phyloP scores from a whole-genome alignment of 2,113 vertebrate genomes.

The Cyanoderma ruficeps region DNA sequence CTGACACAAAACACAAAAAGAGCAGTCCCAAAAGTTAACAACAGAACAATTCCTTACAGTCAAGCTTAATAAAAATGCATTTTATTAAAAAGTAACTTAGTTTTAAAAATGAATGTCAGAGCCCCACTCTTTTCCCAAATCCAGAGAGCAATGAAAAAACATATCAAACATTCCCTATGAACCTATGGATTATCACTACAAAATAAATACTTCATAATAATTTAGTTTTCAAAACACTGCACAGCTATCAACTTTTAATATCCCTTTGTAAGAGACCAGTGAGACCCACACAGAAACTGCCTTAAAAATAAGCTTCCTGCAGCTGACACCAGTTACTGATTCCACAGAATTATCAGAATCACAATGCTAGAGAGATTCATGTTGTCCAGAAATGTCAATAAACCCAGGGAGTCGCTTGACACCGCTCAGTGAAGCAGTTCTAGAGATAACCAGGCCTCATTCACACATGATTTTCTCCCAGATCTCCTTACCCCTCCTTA shows the following conservation, averaged over 20 bases:
- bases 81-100: neutral
- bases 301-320: neutral
- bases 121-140: neutral
- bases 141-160: neutral
- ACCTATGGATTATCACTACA: neutral
- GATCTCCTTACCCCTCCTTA: neutral
- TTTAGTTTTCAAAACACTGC: neutral
- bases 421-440: neutral
- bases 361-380: neutral
- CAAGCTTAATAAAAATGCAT: neutral
- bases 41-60: neutral
- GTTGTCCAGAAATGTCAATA: neutral
- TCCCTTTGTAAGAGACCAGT: neutral
- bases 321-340: neutral
- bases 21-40: neutral
- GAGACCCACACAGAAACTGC: neutral
- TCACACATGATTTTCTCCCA: neutral
- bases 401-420: neutral
- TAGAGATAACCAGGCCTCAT: constrained; percentile 7
- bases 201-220: neutral
- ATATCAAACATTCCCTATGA: neutral
- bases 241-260: neutral
- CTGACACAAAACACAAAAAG: neutral
- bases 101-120: neutral
- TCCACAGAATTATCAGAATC: neutral